phyloP scores from a whole-genome alignment of 2,888 invertebrate species.

The Ophraella communa region DNA sequence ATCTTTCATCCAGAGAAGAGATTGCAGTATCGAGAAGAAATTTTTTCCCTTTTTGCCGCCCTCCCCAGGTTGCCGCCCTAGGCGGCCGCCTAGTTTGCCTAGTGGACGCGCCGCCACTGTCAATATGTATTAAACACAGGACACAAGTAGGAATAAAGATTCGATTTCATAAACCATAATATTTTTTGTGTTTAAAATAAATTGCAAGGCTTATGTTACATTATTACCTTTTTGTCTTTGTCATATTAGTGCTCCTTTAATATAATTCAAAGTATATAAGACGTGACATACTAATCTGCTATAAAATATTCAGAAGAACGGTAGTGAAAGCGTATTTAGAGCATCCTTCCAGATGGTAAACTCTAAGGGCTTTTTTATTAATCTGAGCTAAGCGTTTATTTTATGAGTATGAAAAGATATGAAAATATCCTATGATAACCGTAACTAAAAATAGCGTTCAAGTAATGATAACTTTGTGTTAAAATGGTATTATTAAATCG shows the following conservation, averaged over 20 bases:
- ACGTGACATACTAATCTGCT: constrained; percentile 40
- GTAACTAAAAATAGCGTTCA: not conserved
- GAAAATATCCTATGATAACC: not conserved
- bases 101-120: too few species aligned
- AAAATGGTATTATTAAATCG: not conserved
- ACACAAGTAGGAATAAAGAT: too few species aligned
- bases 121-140: too few species aligned
- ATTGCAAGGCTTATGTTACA: not conserved
- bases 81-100: too few species aligned
- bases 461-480: not conserved
- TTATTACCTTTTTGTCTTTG: not conserved
- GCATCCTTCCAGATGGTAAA: constrained; percentile 30
- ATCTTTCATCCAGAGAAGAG: too few species aligned
- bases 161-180: not conserved
- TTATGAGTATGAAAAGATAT: not conserved
- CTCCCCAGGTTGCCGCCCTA: too few species aligned
- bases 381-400: constrained; percentile 11
- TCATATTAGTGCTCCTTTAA: not conserved
- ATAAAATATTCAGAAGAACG: constrained; percentile 43
- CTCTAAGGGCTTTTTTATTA: constrained; percentile 21
- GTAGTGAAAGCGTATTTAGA: constrained; percentile 30
- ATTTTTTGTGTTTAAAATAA: not conserved
- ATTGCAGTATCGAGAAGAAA: too few species aligned
- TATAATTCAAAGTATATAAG: not conserved
- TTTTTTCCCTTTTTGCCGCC: too few species aligned